Base-by-base conservation (phyloP, 2,797 vertebrate genomes). In the Avahi laniger region DNA sequence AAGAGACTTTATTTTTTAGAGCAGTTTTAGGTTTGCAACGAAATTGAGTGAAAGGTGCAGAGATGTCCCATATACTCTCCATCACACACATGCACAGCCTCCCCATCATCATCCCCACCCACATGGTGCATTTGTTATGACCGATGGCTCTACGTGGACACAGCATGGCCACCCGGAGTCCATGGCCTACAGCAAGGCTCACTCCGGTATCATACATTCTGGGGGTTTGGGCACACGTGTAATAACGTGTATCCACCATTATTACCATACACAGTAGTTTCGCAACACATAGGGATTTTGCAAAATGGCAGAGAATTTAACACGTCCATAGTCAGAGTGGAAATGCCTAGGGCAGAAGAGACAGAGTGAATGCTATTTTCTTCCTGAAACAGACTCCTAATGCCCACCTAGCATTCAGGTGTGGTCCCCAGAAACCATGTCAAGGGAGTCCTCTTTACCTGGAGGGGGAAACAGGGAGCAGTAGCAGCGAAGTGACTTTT, bases 401-500 rank as follows among this genome's bases (percentile, higher is more conserved):
- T 0, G 4, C 17, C 11, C 0, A 0, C 4, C 2, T 52, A 35
- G 70, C 0, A 0, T 35, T 26, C 14, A 0, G 63, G 52, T 52
- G 46, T 72, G 54, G 46, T 26, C 43, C 57, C 59, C 33, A 67
- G 50, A 88, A 75, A n/a, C n/a, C 46, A 5, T 41, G 38, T 86
- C 14, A 24, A 26, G 26, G 75, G 15, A 80, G 10, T 26, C 81
- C n/a, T 76, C 43, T 72, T 83, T 75, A 73, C 6, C 10, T 70
- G 18, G 18, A 30, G 24, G 43, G 94, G 63, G 50, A 87, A 87
- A 83, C 20, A 14, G 52, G 20, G 63, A 83, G 1, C n/a, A 6
- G 18, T 67, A 85, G 57, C 30, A 61, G 15, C 67, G 28, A 48
- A 46, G 41, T n/a, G 67, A 18, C 11, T 7, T 67, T 59, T 80